phyloP scores from a whole-genome alignment of 2,113 vertebrate genomes.

The Fulmarus glacialis region DNA sequence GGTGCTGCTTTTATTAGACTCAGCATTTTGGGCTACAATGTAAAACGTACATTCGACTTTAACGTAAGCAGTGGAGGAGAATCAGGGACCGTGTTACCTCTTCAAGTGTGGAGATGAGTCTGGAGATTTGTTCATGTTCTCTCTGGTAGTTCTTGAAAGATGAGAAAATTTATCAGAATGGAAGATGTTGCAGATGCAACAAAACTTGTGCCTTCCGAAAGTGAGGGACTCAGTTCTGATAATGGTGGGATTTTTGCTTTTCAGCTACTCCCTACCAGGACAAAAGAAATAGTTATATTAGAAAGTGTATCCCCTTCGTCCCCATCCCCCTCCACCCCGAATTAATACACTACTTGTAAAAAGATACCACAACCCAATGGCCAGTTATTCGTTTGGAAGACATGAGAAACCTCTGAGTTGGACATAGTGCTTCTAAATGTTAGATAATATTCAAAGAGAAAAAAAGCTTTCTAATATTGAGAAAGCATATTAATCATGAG shows the following conservation, averaged over 20 bases:
- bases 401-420: background rate
- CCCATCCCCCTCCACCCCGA: background rate
- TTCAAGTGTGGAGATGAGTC: no score
- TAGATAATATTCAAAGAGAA: background rate
- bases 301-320: background rate
- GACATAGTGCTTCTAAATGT: background rate
- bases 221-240: background rate
- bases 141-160: background rate
- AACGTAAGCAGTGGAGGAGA: background rate
- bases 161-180: no score
- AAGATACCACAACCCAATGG: accelerated
- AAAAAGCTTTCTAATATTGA: background rate
- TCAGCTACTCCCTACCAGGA: background rate
- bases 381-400: background rate
- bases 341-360: background rate
- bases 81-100: background rate
- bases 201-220: background rate
- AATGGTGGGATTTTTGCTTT: background rate
- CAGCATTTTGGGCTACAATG: background rate
- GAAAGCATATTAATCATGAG: background rate
- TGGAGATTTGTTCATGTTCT: background rate
- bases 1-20: background rate
- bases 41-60: background rate
- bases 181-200: background rate
- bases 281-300: background rate